Percentiles rank a stretch among this genome's conserved stretches.
These are phyloP conservation scores for Lanius collurio DNA, from an alignment of 2,113 vertebrate species.

Conservation along the genomic window DNA sequence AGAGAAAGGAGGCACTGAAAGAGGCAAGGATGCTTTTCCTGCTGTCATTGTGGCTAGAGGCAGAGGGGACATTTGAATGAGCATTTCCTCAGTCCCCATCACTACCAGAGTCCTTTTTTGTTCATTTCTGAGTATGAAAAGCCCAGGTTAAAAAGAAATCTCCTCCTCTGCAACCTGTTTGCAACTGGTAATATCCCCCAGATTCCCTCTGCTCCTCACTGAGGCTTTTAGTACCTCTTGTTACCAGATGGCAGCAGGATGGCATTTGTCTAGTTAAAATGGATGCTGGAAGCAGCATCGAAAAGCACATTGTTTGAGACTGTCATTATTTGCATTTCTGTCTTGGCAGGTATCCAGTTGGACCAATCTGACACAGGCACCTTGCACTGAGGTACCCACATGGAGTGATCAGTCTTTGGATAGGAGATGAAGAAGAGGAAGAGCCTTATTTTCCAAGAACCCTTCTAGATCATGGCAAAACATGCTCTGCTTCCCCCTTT, in stretches of 20 bases:
- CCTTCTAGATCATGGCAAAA: background rate
- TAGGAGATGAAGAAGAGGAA: background rate
- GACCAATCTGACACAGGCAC: background rate
- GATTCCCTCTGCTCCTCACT: background rate
- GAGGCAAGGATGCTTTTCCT: background rate
- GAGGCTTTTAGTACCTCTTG: conserved; percentile 4
- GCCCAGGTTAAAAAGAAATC: background rate
- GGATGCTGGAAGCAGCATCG: background rate
- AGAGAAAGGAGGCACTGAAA: background rate
- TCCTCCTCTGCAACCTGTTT: background rate
- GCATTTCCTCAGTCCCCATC: background rate
- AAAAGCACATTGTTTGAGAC: conserved; percentile 26
- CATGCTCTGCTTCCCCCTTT: background rate
- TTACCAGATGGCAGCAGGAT: conserved; percentile 46
- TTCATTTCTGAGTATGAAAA: background rate
- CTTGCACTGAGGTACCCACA: background rate
- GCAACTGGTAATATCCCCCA: background rate
- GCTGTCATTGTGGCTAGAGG: background rate
- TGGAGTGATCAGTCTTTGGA: background rate
- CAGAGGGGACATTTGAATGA: background rate
- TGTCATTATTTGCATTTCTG: conserved; percentile 25
- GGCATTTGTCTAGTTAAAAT: conserved; percentile 55
- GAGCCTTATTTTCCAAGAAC: background rate
- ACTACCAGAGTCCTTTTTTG: background rate
- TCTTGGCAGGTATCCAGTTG: background rate